Conservation (phyloP, 2,797 vertebrate species). For the Gouania willdenowi region DNA sequence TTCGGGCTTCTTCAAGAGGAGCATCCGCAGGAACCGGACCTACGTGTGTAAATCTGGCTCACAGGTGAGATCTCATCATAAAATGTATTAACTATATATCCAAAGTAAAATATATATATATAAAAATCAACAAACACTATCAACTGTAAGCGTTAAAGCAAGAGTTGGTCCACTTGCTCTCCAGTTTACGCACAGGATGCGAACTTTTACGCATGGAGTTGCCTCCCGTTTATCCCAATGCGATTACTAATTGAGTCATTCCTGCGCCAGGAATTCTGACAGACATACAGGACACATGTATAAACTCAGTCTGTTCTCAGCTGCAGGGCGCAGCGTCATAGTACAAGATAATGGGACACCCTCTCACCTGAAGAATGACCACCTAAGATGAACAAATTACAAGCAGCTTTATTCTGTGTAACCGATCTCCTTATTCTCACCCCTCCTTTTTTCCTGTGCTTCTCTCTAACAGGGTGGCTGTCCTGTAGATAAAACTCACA, state of each 20-base stretch:
- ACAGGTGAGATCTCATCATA: slow-evolving; percentile 87
- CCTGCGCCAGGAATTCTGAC: slow-evolving; percentile 53
- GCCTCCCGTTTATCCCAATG: neutral
- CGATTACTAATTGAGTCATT: slow-evolving; percentile 60
- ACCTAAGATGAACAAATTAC: slow-evolving; percentile 60
- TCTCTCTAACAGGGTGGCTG: slow-evolving; percentile 84
- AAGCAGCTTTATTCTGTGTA: slow-evolving; percentile 3
- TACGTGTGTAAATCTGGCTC: slow-evolving; percentile 99
- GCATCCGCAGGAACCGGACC: slow-evolving; percentile 94
- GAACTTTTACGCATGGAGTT: slow-evolving; percentile 37
- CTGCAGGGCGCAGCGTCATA: slow-evolving; percentile 63
- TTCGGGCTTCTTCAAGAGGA: slow-evolving; percentile 98
- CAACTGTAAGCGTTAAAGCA: too few relatives aligned
- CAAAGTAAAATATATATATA: neutral
- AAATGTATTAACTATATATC: too few relatives aligned
- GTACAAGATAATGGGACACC: slow-evolving; percentile 63
- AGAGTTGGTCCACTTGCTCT: too few relatives aligned
- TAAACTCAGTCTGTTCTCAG: slow-evolving; percentile 58
- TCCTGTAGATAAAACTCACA: slow-evolving; percentile 97
- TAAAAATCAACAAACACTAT: too few relatives aligned
- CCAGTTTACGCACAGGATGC: slow-evolving; percentile 20
- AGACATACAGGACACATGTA: too few relatives aligned
- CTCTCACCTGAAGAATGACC: slow-evolving; percentile 70
- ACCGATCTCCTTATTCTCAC: neutral
- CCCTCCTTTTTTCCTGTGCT: neutral